Base-by-base conservation (phyloP, 2,797 vertebrate species). In the Tamandua tetradactyla region DNA sequence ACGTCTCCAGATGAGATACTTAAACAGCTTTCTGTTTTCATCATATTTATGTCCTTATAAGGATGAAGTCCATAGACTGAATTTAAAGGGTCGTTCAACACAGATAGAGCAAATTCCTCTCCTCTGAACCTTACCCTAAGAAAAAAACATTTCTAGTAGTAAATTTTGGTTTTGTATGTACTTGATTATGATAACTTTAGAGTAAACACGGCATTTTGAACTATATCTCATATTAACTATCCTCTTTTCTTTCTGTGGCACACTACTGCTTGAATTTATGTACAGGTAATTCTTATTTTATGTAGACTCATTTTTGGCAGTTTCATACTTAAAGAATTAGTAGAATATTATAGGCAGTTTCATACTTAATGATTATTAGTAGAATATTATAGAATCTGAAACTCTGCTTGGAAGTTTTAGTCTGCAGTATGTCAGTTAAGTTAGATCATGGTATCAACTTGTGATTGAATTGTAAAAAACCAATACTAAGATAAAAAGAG, bases 311-410 rank as follows among this genome's bases (percentile, higher is more conserved):
- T 40, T 61, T 88, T 80, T 87, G 49, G 62, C 13, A 62, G 47
- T 91, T 89, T 87, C 17, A 82, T 7, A 66, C 49, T 85, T 84
- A 68, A 25, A 66, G 64, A 88, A 80, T 74, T 89, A 47, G 47
- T 85, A 72, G 37, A 89, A 59, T 64, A 32, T 42, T 89, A n/a
- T n/a, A n/a, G 49, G 62, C 13, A 62, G 47, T 91, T 89, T 87
- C 17, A 82, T 7, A 66, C 49, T 85, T 84, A 68, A 25, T 66
- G 64, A 88, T n/a, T n/a, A 80, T 74, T 89, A 47, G 47, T 85
- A 72, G 37, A 89, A 59, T 64, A n/a, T n/a, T n/a, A 20, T 79
- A 72, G 52, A 89, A 88, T 90, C 55, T 92, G 30, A 84, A 94
- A 76, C 22, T 30, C 87, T 66, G 59, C 52, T 87, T 95, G 17